These are phyloP conservation scores for Hyla sarda DNA, from an alignment of 2,113 vertebrate species.

Conservation along the genomic window DNA sequence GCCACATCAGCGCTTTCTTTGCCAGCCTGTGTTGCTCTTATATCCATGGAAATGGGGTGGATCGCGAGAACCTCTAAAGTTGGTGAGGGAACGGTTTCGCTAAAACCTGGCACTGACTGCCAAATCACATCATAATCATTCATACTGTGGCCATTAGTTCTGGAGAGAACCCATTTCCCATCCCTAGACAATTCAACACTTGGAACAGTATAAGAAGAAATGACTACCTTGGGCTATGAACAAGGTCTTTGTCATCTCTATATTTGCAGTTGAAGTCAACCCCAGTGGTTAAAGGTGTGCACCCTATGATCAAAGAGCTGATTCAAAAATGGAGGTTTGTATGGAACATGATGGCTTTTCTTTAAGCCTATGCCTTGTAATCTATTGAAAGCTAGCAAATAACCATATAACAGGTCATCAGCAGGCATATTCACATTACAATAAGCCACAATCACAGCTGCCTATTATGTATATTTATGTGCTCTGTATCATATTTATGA, in stretches of 20 bases:
- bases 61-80: constrained; percentile 29
- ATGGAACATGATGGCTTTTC: not conserved
- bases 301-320: not conserved
- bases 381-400: not conserved
- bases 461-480: not conserved
- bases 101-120: constrained; percentile 11
- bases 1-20: constrained; percentile 46
- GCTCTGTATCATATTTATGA: not conserved
- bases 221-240: constrained; percentile 25
- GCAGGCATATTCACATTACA: not conserved
- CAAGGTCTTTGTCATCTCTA: constrained; percentile 14
- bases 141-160: constrained; percentile 35
- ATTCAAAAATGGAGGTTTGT: not conserved
- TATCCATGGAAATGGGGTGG: constrained; percentile 57
- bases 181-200: constrained; percentile 7
- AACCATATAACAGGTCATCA: not conserved
- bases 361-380: not conserved
- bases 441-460: not conserved
- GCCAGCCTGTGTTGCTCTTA: constrained; percentile 54
- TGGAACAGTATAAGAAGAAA: constrained; percentile 40
- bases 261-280: constrained; percentile 3
- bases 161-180: not conserved
- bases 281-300: not conserved
- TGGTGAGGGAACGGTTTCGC: constrained; percentile 41
- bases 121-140: constrained; percentile 52